Evolutionary conservation across 1,140 invertebrate species (phyloP).

Genomic region (Mizuhopecten yessoensis): DNA sequence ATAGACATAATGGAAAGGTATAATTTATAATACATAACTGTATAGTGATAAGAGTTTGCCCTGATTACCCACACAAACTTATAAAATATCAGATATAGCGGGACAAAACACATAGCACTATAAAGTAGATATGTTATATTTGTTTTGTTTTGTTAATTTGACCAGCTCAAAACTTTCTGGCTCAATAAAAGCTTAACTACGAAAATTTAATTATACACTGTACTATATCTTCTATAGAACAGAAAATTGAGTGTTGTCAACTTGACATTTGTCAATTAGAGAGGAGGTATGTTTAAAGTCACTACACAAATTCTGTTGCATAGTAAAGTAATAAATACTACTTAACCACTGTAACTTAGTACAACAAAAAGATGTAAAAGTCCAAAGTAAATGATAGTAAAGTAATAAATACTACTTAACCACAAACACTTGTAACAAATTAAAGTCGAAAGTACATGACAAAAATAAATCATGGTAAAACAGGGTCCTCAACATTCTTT

Average conservation of each 20-base stretch:
- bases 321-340: slow-evolving; percentile 29
- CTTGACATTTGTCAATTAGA: not conserved
- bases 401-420: slow-evolving; percentile 27
- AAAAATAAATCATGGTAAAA: not conserved
- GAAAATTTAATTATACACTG: not conserved
- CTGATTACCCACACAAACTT: not conserved
- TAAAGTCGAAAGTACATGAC: not conserved
- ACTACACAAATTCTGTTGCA: not conserved
- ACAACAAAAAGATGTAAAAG: not conserved
- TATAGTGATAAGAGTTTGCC: not conserved
- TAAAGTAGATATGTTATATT: not conserved
- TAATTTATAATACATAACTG: not conserved
- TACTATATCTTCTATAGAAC: not conserved
- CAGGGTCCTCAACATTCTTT: not conserved
- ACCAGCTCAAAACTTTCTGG: not conserved
- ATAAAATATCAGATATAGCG: slow-evolving; percentile 28
- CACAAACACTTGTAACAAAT: not conserved
- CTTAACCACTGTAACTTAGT: not conserved
- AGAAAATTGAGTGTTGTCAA: not conserved
- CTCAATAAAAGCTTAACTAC: no score
- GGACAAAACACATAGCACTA: slow-evolving; percentile 4
- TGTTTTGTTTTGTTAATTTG: not conserved
- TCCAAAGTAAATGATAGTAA: not conserved
- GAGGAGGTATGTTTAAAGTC: not conserved
- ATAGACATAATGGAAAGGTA: not conserved